Percentiles rank a stretch among this genome's conserved stretches.
Conservation (phyloP, 2,888 invertebrate genomes). For the Xylota sylvarum region DNA sequence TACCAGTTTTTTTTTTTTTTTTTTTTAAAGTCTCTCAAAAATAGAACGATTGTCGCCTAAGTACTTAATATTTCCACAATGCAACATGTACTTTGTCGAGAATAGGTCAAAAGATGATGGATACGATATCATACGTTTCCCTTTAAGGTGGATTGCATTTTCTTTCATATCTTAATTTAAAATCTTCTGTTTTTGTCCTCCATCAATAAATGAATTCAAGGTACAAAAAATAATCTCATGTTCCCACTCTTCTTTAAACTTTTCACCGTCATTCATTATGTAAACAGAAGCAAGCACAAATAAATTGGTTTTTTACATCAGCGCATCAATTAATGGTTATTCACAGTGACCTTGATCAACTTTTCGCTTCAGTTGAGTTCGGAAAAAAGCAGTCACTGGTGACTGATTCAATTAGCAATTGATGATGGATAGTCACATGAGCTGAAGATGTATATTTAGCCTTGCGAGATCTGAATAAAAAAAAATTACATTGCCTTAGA, state of each 20-base stretch:
- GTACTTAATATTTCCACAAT: too few relatives aligned
- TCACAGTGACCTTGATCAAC: not conserved
- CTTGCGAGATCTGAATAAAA: too few relatives aligned
- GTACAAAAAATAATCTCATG: not conserved
- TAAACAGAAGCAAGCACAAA: not conserved
- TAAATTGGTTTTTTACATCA: not conserved
- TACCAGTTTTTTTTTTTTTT: too few relatives aligned
- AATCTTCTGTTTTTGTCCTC: too few relatives aligned
- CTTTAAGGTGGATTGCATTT: too few relatives aligned
- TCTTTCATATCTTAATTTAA: too few relatives aligned
- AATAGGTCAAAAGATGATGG: too few relatives aligned
- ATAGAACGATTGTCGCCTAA: too few relatives aligned
- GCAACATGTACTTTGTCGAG: too few relatives aligned
- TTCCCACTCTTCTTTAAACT: not conserved
- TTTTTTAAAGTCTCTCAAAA: too few relatives aligned
- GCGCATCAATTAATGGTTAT: not conserved
- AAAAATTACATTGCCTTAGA: too few relatives aligned
- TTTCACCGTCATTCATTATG: not conserved
- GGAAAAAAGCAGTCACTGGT: not conserved
- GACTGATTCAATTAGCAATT: not conserved
- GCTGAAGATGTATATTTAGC: not conserved
- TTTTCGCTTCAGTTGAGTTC: not conserved
- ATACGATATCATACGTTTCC: too few relatives aligned
- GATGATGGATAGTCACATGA: not conserved
- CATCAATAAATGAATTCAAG: not conserved